Percentiles rank a stretch among this genome's conserved stretches.
These are phyloP conservation scores for Leptinotarsa rubiginosa DNA, from an alignment of 2,888 invertebrate genomes.

Conservation along the genomic window DNA sequence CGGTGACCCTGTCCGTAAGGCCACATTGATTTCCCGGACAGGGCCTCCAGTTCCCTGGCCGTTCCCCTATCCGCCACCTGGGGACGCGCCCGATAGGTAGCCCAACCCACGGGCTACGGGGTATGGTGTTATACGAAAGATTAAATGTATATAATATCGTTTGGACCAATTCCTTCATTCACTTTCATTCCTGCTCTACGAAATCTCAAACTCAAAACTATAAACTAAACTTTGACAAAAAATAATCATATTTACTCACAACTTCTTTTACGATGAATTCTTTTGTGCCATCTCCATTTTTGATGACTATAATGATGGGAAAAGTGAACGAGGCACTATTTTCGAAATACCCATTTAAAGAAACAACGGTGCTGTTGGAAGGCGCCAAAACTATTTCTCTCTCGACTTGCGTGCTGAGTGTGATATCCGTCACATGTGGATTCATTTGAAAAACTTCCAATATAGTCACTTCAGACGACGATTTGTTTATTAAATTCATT, in stretches of 20 bases:
- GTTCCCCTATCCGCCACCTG: too few species aligned
- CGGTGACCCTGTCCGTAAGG: too few species aligned
- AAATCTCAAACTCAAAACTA: neutral
- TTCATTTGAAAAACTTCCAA: slow-evolving; percentile 38
- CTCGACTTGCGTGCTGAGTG: slow-evolving; percentile 22
- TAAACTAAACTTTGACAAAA: neutral
- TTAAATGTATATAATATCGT: too few species aligned
- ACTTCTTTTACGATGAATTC: slow-evolving; percentile 44
- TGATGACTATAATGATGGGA: slow-evolving; percentile 33
- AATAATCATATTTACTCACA: slow-evolving; percentile 40
- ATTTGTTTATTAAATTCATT: slow-evolving; percentile 27
- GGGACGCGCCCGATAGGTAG: too few species aligned
- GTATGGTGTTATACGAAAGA: too few species aligned
- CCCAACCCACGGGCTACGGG: too few species aligned
- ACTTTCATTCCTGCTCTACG: too few species aligned
- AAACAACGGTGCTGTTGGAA: slow-evolving; percentile 7
- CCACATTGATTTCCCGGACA: too few species aligned
- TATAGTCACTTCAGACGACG: slow-evolving; percentile 19
- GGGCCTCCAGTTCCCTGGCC: too few species aligned
- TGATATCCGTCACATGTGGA: slow-evolving; percentile 27
- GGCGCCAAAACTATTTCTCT: slow-evolving; percentile 24
- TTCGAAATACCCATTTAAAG: slow-evolving; percentile 36
- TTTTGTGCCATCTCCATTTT: neutral
- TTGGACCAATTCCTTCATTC: too few species aligned
- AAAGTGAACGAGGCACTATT: slow-evolving; percentile 35